Evolutionary conservation across 2,113 vertebrate genomes (phyloP).

Genomic region (Saccopteryx leptura): DNA sequence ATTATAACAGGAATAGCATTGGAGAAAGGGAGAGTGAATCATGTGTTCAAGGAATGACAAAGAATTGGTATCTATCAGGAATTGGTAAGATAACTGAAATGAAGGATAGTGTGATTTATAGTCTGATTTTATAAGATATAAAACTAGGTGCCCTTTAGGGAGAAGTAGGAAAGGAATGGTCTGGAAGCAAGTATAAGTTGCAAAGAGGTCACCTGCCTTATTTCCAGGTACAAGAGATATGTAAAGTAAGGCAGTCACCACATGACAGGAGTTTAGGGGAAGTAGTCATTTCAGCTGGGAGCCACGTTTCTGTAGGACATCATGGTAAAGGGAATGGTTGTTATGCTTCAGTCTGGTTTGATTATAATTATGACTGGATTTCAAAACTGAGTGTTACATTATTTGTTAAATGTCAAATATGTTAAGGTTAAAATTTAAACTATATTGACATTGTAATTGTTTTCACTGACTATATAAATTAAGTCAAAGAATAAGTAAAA

Average conservation of each 20-base stretch:
- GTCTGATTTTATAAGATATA: slow-evolving; percentile 39
- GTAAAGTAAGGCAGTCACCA: background rate
- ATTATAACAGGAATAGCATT: background rate
- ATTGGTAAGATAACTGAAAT: background rate
- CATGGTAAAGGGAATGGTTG: background rate
- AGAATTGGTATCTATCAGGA: background rate
- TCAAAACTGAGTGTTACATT: background rate
- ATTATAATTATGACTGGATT: slow-evolving; percentile 22
- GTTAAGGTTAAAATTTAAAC: slow-evolving; percentile 50
- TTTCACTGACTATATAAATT: slow-evolving; percentile 40
- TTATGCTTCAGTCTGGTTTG: background rate
- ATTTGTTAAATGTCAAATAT: slow-evolving; percentile 26
- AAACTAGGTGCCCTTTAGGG: background rate
- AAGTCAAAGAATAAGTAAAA: background rate
- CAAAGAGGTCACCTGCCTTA: background rate
- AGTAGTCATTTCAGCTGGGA: background rate
- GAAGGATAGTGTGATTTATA: background rate
- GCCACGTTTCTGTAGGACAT: background rate
- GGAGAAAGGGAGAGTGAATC: background rate
- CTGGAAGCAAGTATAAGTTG: slow-evolving; percentile 4
- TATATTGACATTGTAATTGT: slow-evolving; percentile 40
- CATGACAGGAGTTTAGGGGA: background rate
- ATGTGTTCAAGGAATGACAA: background rate
- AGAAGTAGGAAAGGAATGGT: background rate
- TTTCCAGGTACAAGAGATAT: background rate